phyloP scores from a whole-genome alignment of 2,113 vertebrate species.

The Anthoscopus minutus region DNA sequence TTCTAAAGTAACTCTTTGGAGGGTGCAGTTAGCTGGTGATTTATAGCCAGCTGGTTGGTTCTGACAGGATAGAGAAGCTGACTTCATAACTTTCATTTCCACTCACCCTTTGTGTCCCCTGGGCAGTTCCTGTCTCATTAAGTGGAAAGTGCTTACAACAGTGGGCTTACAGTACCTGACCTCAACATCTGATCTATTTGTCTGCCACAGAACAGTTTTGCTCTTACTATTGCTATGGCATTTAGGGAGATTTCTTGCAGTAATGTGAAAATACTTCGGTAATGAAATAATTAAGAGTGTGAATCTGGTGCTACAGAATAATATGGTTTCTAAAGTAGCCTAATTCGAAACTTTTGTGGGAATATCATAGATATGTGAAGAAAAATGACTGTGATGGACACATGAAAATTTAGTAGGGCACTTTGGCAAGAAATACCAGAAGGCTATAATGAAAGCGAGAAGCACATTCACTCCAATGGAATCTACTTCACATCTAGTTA shows the following conservation, averaged over 20 bases:
- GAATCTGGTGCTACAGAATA: neutral
- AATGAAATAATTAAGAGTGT: neutral
- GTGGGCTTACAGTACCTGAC: neutral
- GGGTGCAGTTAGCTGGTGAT: neutral
- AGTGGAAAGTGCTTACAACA: neutral
- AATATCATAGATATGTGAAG: neutral
- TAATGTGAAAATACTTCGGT: neutral
- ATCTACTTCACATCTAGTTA: neutral
- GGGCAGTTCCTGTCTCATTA: neutral
- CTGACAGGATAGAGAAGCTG: neutral
- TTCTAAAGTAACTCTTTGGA: neutral
- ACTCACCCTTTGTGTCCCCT: neutral
- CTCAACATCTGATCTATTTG: neutral
- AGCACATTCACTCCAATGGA: neutral
- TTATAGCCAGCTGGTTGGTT: neutral
- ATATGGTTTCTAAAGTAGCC: neutral
- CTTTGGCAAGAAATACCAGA: neutral
- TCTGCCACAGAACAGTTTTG: neutral
- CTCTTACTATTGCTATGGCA: neutral
- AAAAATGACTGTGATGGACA: neutral
- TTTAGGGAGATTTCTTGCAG: neutral
- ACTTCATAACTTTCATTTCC: neutral
- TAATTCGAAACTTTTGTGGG: neutral
- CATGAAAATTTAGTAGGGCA: neutral
- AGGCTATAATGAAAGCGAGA: neutral